Conservation (phyloP, 2,113 vertebrate genomes). For the Cichladusa arquata region DNA sequence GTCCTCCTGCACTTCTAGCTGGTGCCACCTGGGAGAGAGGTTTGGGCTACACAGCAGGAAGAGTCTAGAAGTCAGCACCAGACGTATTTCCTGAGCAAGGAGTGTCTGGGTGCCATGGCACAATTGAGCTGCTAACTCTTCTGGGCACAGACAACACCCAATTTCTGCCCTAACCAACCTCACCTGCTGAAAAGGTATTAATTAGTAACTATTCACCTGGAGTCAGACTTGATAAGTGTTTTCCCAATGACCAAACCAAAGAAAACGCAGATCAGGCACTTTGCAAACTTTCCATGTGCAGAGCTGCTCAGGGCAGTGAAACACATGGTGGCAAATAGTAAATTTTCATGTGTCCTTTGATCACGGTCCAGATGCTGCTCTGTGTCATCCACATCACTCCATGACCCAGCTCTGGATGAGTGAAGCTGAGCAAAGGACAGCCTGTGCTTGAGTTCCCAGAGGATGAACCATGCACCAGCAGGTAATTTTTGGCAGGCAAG, state of each 20-base stretch:
- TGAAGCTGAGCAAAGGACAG: background rate
- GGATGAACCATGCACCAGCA: background rate
- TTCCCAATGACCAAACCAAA: background rate
- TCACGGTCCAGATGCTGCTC: background rate
- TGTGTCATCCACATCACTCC: background rate
- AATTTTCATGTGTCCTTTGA: background rate
- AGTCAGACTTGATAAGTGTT: background rate
- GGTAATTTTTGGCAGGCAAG: background rate
- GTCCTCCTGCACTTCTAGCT: background rate
- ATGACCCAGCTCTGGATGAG: background rate
- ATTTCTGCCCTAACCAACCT: background rate
- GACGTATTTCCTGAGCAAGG: background rate
- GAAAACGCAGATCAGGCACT: background rate
- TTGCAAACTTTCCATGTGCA: accelerated
- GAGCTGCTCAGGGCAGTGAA: background rate
- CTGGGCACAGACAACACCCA: background rate
- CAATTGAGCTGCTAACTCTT: background rate
- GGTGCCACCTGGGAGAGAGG: background rate
- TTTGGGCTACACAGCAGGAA: background rate
- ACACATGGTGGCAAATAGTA: background rate
- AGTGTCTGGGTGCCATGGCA: background rate
- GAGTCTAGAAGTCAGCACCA: background rate
- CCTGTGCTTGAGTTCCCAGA: background rate
- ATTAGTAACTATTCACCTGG: background rate
- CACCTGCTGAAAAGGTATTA: background rate